These are phyloP conservation scores for Scolopax bukidnonensis DNA, from an alignment of 2,797 vertebrate species.

Conservation along the genomic window DNA sequence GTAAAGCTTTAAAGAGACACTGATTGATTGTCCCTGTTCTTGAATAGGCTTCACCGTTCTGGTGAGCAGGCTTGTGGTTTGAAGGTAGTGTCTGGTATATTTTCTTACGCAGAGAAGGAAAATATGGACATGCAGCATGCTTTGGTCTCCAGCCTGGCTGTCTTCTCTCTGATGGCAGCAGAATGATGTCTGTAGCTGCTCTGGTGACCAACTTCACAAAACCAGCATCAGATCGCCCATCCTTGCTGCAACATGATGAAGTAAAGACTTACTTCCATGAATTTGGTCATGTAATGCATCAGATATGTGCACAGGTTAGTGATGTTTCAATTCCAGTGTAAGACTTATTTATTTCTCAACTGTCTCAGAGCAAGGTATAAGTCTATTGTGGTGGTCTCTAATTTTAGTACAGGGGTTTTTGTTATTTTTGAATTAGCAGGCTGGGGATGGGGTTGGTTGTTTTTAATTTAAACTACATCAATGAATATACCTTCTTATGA, in stretches of 20 bases:
- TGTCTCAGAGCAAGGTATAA: not conserved
- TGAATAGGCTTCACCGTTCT: not conserved
- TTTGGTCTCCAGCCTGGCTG: slow-evolving; percentile 92
- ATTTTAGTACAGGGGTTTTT: not conserved
- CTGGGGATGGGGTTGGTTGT: not conserved
- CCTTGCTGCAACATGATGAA: slow-evolving; percentile 91
- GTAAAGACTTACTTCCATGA: slow-evolving; percentile 97
- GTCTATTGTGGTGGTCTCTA: not conserved
- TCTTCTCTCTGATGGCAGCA: slow-evolving; percentile 84
- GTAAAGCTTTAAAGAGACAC: not conserved
- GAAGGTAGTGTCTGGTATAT: not conserved
- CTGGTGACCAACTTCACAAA: slow-evolving; percentile 93
- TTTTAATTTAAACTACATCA: not conserved
- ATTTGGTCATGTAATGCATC: slow-evolving; percentile 97
- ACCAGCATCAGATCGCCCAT: slow-evolving; percentile 80
- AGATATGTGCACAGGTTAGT: slow-evolving; percentile 92
- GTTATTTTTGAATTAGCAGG: not conserved
- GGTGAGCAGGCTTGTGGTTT: not conserved
- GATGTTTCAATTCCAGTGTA: not conserved
- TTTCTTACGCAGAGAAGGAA: slow-evolving; percentile 86
- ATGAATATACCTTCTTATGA: not conserved
- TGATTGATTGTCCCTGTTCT: not conserved
- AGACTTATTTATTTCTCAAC: not conserved
- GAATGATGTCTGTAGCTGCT: slow-evolving; percentile 88
- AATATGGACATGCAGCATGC: slow-evolving; percentile 94